phyloP scores from a whole-genome alignment of 2,113 vertebrate species.

The Platichthys stellatus region DNA sequence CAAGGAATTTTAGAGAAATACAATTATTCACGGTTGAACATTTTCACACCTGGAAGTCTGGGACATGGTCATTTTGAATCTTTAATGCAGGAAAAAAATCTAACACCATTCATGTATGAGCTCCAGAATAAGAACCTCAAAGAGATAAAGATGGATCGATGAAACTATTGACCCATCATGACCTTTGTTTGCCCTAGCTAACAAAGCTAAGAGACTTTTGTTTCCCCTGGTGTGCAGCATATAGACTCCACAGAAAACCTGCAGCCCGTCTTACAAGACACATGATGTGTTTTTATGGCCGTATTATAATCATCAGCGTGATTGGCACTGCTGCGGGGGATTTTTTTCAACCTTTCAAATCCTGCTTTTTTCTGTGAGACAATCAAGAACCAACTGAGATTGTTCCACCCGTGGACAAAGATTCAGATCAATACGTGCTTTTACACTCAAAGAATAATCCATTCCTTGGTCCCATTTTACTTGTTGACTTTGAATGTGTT shows the following conservation, averaged over 20 bases:
- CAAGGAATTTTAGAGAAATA: too few relatives aligned
- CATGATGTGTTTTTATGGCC: background rate
- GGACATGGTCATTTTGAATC: too few relatives aligned
- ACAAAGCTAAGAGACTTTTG: background rate
- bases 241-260: background rate
- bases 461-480: constrained; percentile 12
- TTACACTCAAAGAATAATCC: background rate
- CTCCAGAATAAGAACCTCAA: background rate
- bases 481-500: constrained; percentile 13
- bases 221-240: background rate
- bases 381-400: background rate
- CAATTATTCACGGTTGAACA: too few relatives aligned
- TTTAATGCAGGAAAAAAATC: background rate
- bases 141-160: background rate
- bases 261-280: background rate
- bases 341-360: background rate
- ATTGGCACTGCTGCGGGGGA: background rate
- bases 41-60: too few relatives aligned
- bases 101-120: background rate
- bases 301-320: background rate
- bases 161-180: background rate
- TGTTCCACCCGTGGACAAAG: too few relatives aligned
- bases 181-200: background rate
- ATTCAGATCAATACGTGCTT: too few relatives aligned
- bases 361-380: background rate